A percentile compares a stretch with the other conserved stretches of the same genome.
Evolutionary conservation across 2,888 invertebrate species (phyloP).

Genomic region (Lasioglossum vierecki): DNA sequence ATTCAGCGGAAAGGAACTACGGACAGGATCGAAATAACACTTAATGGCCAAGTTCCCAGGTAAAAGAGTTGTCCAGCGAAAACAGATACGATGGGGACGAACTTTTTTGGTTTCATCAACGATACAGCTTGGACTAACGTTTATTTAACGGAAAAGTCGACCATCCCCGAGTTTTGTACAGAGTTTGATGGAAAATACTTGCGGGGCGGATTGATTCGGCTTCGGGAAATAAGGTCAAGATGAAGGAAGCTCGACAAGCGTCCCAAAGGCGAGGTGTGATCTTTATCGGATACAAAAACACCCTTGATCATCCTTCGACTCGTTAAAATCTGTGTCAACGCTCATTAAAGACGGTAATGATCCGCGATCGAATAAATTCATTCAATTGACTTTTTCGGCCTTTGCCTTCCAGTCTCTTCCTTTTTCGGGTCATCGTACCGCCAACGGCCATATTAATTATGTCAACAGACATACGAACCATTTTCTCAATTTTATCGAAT

Average conservation of each 20-base stretch:
- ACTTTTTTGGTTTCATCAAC: neutral
- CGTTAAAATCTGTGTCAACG: conserved; percentile 74
- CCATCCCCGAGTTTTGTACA: conserved; percentile 3
- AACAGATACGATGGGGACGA: neutral
- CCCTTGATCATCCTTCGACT: conserved; percentile 56
- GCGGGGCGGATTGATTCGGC: conserved; percentile 50
- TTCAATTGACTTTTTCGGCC: conserved; percentile 47
- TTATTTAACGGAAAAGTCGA: conserved; percentile 43
- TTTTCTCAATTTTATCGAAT: neutral
- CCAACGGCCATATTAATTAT: conserved; percentile 27
- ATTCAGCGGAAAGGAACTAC: neutral
- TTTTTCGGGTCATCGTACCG: conserved; percentile 16
- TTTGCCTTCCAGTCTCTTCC: neutral
- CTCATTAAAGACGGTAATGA: conserved; percentile 70
- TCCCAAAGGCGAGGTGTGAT: conserved; percentile 53
- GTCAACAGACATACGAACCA: neutral
- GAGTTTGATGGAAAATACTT: conserved; percentile 12
- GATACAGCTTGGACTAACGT: conserved; percentile 1
- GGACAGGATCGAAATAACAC: conserved; percentile 1
- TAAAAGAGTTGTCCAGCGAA: conserved; percentile 3
- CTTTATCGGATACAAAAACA: conserved; percentile 71
- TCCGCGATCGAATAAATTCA: conserved; percentile 47
- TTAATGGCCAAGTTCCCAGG: conserved; percentile 17
- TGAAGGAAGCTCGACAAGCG: conserved; percentile 68
- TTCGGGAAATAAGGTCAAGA: conserved; percentile 71